Conservation (phyloP, 2,888 invertebrate genomes). For the Sisyra nigra region DNA sequence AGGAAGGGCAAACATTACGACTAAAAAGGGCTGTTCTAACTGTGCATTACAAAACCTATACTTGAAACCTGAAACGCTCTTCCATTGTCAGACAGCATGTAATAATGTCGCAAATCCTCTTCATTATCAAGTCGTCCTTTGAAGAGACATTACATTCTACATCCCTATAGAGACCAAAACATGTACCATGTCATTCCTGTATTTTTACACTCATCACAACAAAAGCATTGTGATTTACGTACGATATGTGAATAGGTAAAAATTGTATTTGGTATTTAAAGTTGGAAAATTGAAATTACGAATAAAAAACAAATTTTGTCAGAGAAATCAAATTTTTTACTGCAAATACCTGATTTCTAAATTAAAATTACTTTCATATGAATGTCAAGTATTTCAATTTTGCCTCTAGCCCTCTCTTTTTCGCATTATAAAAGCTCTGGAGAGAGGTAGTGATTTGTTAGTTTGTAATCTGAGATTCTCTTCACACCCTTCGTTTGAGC, state of each 20-base stretch:
- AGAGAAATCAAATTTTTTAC: slow-evolving; percentile 5
- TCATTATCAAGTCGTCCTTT: slow-evolving; percentile 3
- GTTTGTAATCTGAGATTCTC: slow-evolving; percentile 12
- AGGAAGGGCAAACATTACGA: neutral
- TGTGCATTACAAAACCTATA: too few relatives aligned
- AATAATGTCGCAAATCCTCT: slow-evolving; percentile 9
- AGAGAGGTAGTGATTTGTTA: slow-evolving; percentile 12
- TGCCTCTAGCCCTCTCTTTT: too few relatives aligned
- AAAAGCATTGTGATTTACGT: too few relatives aligned
- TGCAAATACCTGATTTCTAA: slow-evolving; percentile 6
- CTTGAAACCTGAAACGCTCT: too few relatives aligned
- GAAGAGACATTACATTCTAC: neutral
- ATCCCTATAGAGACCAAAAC: slow-evolving; percentile 1
- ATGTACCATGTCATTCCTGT: neutral
- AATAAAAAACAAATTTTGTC: neutral
- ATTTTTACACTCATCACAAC: neutral
- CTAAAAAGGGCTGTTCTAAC: too few relatives aligned
- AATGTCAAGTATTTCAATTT: too few relatives aligned
- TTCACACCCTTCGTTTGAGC: slow-evolving; percentile 9
- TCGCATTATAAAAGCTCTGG: too few relatives aligned
- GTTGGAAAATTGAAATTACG: neutral
- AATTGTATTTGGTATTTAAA: neutral
- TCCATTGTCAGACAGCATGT: slow-evolving; percentile 8
- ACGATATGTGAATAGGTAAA: neutral
- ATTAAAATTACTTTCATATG: too few relatives aligned